Evolutionary conservation across 2,888 invertebrate genomes (phyloP), one percentile per base, ranked within the genome.

Genomic region (Onthophagus sagittarius): DNA sequence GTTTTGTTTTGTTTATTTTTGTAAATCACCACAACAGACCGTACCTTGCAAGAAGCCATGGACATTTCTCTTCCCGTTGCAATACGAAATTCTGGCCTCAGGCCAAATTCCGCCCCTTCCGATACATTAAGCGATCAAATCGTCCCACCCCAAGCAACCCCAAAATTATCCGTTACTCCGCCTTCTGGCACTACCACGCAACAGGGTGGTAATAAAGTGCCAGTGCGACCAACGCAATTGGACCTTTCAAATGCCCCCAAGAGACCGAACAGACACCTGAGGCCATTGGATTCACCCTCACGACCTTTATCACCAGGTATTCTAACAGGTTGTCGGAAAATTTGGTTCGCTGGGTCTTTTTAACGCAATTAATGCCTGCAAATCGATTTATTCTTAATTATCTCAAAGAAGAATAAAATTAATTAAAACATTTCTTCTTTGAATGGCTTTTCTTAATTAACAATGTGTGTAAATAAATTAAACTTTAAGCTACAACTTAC

Each of bases 101-200:
- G 39, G 39, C 39, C 39, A 11, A 53, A 53, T 53, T 53, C 39
- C 39, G 39, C 39, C 39, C 39, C 39, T 53, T 53, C 39, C 39
- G 39, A 53, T 9, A 53, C 39, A 7, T 9, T 53, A 53, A 53
- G 39, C 39, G 39, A 53, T 53, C 82, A 79, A 75, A 80, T 88
- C 85, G 87, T 88, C n/a, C 64, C 71, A 64, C 86, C 82, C 87
- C 85, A n/a, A 9, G 13, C 64, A 85, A 86, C 82, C 88, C 85
- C 89, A 83, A 83, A 78, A 79, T 83, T 84, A 72, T 80, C 83
- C 62, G 81, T 84, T 76, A 84, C 84, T 78, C 85, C 84, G 76
- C 79, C 84, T 73, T 85, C 84, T 62, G 82, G 78, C 75, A 83
- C 83, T 76, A n/a, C n/a, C 5, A 23, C 15, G 64, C 78, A 85